phyloP scores from a whole-genome alignment of 2,797 vertebrate genomes.

The Helostoma temminkii region DNA sequence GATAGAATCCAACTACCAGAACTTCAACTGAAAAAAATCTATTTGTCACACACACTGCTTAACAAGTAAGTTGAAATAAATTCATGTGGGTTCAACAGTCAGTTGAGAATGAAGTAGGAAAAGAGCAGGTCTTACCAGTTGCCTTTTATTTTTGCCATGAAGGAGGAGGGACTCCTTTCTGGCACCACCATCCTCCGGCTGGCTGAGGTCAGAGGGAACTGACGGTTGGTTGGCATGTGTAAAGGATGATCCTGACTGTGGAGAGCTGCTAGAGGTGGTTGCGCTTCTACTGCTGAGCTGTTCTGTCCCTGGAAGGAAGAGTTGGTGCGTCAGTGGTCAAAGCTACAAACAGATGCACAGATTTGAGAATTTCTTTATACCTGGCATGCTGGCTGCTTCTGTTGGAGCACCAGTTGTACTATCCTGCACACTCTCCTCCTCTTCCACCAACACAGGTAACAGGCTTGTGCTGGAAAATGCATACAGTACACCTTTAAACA shows the following conservation, averaged over 20 bases:
- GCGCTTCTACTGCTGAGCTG: conserved; percentile 21
- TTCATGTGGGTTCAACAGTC: not conserved
- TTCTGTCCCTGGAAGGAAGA: conserved; percentile 54
- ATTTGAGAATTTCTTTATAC: conserved; percentile 46
- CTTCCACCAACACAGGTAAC: conserved; percentile 78
- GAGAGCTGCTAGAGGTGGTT: conserved; percentile 33
- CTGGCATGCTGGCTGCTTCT: conserved; percentile 52
- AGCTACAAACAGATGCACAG: conserved; percentile 14
- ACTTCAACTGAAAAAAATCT: too few species aligned
- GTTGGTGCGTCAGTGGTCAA: conserved; percentile 37
- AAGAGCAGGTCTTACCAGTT: conserved; percentile 62
- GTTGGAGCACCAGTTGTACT: conserved; percentile 30
- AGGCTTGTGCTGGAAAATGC: conserved; percentile 64
- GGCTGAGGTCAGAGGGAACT: conserved; percentile 53
- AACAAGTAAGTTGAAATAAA: too few species aligned
- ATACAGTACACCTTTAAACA: conserved; percentile 14
- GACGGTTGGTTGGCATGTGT: conserved; percentile 50
- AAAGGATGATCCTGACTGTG: conserved; percentile 23
- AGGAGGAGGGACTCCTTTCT: conserved; percentile 45
- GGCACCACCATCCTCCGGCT: conserved; percentile 25
- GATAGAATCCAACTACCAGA: too few species aligned
- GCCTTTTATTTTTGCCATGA: conserved; percentile 58
- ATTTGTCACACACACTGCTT: too few species aligned
- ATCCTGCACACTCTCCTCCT: conserved; percentile 72
- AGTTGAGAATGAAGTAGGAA: not conserved